A percentile compares a stretch with the other conserved stretches of the same genome.
These are phyloP conservation scores for Ectemnius continuus DNA, from an alignment of 2,888 invertebrate species.

Conservation along the genomic window DNA sequence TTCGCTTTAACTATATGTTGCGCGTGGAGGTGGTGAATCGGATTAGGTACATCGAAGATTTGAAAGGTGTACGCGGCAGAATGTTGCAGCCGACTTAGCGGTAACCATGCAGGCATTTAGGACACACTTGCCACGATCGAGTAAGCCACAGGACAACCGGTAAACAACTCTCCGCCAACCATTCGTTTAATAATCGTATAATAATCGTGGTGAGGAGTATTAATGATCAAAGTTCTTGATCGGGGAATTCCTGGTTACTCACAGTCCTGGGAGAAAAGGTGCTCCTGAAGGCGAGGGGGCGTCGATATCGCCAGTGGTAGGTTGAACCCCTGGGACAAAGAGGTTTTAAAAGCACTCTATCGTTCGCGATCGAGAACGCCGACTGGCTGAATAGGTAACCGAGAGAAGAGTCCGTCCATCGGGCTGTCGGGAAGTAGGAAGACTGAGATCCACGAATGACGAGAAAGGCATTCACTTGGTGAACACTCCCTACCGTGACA, in stretches of 20 bases:
- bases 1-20: not conserved
- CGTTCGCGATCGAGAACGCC: not conserved
- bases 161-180: not conserved
- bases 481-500: constrained; percentile 70
- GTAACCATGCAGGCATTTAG: not conserved
- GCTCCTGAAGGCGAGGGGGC: not conserved
- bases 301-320: no score
- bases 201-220: not conserved
- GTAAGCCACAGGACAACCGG: not conserved
- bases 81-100: not conserved
- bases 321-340: no score
- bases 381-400: constrained; percentile 24
- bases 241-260: not conserved
- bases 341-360: not conserved
- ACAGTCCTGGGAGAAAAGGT: not conserved
- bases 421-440: constrained; percentile 69
- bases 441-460: constrained; percentile 68
- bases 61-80: not conserved
- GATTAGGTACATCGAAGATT: no score
- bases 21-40: no score
- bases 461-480: constrained; percentile 72
- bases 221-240: not conserved
- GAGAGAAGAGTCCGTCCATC: constrained; percentile 68
- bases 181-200: not conserved
- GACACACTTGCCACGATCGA: not conserved